Evolutionary conservation across 2,888 invertebrate genomes (phyloP).

Genomic region (Acanthosepion lycidas): DNA sequence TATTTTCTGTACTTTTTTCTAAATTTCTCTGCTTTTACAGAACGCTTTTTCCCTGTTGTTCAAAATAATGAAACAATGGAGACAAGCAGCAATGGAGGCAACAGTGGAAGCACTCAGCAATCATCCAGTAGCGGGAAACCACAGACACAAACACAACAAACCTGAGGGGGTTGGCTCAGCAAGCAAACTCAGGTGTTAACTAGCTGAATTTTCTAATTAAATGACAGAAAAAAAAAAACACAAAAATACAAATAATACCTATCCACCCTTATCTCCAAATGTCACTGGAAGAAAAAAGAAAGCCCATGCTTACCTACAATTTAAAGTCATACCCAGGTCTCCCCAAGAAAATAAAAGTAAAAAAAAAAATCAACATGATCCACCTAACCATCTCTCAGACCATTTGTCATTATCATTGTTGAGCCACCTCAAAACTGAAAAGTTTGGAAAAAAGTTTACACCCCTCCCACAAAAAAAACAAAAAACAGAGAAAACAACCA

Average conservation of each 20-base stretch:
- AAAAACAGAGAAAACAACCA: neutral
- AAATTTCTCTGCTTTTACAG: slow-evolving; percentile 55
- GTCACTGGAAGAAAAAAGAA: neutral
- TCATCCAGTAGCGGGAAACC: slow-evolving; percentile 54
- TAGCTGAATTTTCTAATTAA: slow-evolving; percentile 35
- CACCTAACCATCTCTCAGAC: neutral
- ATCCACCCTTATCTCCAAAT: neutral
- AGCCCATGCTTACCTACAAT: neutral
- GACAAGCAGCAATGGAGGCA: slow-evolving; percentile 54
- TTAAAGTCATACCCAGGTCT: slow-evolving; percentile 36
- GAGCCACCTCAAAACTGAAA: slow-evolving; percentile 12
- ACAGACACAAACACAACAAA: slow-evolving; percentile 55
- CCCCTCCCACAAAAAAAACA: neutral
- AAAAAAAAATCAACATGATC: neutral
- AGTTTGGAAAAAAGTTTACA: neutral
- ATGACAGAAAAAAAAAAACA: neutral
- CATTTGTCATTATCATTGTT: slow-evolving; percentile 33
- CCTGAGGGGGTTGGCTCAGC: slow-evolving; percentile 39
- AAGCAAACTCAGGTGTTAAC: neutral
- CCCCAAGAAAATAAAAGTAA: neutral
- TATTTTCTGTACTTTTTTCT: neutral
- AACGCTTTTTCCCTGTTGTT: slow-evolving; percentile 63
- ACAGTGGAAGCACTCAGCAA: slow-evolving; percentile 53
- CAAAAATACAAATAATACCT: neutral
- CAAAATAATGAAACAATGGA: slow-evolving; percentile 62